Evolutionary conservation across 2,797 vertebrate species (phyloP), one percentile per base, ranked within the genome.

Genomic region (Streptopelia turtur): DNA sequence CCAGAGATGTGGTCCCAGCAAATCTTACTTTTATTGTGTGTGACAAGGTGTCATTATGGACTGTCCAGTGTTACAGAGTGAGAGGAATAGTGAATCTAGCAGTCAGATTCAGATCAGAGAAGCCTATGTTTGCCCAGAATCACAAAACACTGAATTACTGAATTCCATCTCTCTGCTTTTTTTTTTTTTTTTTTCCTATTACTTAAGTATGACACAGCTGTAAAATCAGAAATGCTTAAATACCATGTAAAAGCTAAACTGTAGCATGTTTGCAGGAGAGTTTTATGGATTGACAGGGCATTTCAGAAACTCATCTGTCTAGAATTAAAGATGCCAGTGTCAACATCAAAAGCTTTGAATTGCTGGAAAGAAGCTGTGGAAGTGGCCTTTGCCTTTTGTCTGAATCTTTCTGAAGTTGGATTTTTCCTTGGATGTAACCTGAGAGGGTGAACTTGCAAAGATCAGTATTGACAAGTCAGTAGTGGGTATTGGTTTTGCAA

Each of bases 341-440:
- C 87, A 91, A 70, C 92, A 93, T 91, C 72, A 93, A 93, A 87
- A 27, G 85, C 82, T 96, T 88, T 95, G 91, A 85, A 86, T 59
- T 79, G 72, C 76, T 79, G 77, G 55, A 61, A 71, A 55, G 89
- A 76, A 89, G 50, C 84, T 88, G 77, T 86, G 88, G 89, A 91
- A 76, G 77, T 91, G 83, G 80, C 83, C 89, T 93, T 93, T 88
- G 70, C 37, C 24, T 95, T 91, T 90, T 94, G 87, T 90, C 70
- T 72, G 70, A 74, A 53, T 56, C 55, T 66, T 83, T 92, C 92
- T 91, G 72, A 87, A 64, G 82, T 9, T 83, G 61, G 68, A 27
- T 68, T 90, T 95, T 94, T 31, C n/a, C 39, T 88, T 18, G 10
- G 20, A 64, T 77, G 14, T 61, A 50, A 17, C 31, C 31, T 1